Evolutionary conservation across 2,113 vertebrate species (phyloP).

Genomic region (Nesoenas mayeri): DNA sequence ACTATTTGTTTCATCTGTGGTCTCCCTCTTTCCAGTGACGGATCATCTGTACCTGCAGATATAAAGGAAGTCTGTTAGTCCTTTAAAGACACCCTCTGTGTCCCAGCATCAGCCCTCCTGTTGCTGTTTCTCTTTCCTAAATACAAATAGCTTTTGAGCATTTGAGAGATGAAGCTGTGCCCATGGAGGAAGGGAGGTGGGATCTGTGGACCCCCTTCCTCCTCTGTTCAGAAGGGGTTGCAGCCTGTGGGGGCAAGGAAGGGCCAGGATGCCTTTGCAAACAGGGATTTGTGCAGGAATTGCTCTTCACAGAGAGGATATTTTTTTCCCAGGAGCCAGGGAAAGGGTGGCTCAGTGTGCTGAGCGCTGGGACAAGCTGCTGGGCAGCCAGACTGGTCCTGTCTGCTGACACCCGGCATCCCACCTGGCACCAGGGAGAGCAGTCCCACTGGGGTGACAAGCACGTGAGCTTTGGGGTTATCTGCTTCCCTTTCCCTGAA

Average conservation of each 20-base stretch:
- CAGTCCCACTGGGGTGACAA: background rate
- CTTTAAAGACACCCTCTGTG: background rate
- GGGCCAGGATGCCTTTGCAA: background rate
- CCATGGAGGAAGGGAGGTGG: fast-evolving
- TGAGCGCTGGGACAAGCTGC: background rate
- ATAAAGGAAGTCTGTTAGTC: background rate
- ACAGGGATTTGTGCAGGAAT: background rate
- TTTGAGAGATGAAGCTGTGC: background rate
- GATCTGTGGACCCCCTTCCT: background rate
- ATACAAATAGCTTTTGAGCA: background rate
- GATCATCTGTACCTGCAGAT: background rate
- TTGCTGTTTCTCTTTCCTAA: background rate
- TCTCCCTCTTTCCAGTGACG: background rate
- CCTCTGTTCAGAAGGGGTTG: background rate
- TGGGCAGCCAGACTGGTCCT: background rate
- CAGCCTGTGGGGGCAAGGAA: background rate
- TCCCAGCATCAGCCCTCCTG: background rate
- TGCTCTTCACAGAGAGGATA: background rate
- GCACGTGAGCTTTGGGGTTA: background rate
- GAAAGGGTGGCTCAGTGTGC: background rate
- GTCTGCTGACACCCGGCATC: fast-evolving
- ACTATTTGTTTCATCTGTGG: background rate
- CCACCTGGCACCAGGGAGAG: fast-evolving
- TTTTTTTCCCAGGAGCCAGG: background rate
- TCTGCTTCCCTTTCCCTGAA: background rate